Base-by-base conservation (phyloP, 2,888 invertebrate species). In the Drosophila maculinotata region DNA sequence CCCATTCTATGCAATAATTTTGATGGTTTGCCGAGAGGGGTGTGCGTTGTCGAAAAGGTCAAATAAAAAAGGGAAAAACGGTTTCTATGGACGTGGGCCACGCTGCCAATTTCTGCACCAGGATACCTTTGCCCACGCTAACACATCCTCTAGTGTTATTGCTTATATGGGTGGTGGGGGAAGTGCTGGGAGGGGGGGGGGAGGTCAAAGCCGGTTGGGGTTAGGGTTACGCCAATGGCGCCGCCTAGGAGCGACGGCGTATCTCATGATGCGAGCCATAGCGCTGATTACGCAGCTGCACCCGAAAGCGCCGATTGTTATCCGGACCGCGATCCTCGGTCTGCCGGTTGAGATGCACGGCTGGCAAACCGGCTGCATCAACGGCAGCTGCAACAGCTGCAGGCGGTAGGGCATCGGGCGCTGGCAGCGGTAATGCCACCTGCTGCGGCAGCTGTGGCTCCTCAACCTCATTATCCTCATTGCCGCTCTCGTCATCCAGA, bases 201-300 rank as follows among this genome's bases (percentile, higher is more conserved):
- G 7, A 23, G n/a, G 44, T 67, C 44, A 58, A 4, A 10, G 23
- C 31, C 20, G 66, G 51, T 49, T 47, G 15, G 10, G 15, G n/a
- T 1, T 23, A 10, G 1, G n/a, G 1, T 36, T 36, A 5, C 36
- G 35, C 1, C 15, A 10, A 4, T 31, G 42, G 1, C 38, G 39
- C 7, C 67, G 48, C 8, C 42, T 81, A 84, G 36, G 77, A 67
- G n/a, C 88, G 78, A 64, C 89, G 86, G 58, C 89, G 85, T 14
- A 89, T 89, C 67, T 89, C 89, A 70, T 89, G 89, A 73, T 88
- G 75, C 33, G 89, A 88, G 17, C 85, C 85, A 67, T 78, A 79
- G 23, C 89, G 87, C 67, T 89, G 89, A 72, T 89, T 89, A 62
- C 89, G 80, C 69, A 89, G 66, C 66, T 88, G 89, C 52, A 87